phyloP scores from a whole-genome alignment of 2,113 vertebrate genomes.

The Callospermophilus lateralis region DNA sequence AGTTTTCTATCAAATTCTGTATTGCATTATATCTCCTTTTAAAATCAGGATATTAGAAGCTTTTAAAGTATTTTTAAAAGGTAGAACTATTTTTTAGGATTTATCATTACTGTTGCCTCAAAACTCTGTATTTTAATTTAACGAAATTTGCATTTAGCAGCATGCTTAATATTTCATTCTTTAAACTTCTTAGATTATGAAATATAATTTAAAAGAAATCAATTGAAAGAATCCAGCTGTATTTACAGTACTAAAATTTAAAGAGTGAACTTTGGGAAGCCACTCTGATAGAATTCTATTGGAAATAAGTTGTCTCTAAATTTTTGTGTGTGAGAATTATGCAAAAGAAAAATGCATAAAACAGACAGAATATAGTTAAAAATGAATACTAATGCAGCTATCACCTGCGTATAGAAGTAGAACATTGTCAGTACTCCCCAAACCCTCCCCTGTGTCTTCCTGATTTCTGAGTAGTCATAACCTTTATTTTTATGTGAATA shows the following conservation, averaged over 20 bases:
- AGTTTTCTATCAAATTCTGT: slow-evolving; percentile 70
- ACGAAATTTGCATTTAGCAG: not conserved
- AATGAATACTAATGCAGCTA: not conserved
- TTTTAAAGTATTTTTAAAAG: slow-evolving; percentile 41
- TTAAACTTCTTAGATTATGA: slow-evolving; percentile 56
- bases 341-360: not conserved
- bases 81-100: slow-evolving; percentile 13
- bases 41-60: slow-evolving; percentile 59
- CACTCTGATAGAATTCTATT: not conserved
- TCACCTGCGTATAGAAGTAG: not conserved
- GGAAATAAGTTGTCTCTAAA: slow-evolving; percentile 9
- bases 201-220: slow-evolving; percentile 8
- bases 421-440: not conserved
- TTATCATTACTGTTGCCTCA: slow-evolving; percentile 37
- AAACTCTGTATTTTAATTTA: slow-evolving; percentile 45
- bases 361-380: slow-evolving; percentile 7
- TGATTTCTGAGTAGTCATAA: not conserved
- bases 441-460: not conserved
- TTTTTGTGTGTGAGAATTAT: not conserved
- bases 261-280: slow-evolving; percentile 29
- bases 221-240: not conserved
- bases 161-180: slow-evolving; percentile 19
- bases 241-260: slow-evolving; percentile 30
- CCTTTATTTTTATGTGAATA: not conserved
- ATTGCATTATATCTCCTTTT: slow-evolving; percentile 34